A percentile compares a stretch with the other conserved stretches of the same genome.
Conservation (phyloP, 2,797 vertebrate species). For the Denticeps clupeoides region DNA sequence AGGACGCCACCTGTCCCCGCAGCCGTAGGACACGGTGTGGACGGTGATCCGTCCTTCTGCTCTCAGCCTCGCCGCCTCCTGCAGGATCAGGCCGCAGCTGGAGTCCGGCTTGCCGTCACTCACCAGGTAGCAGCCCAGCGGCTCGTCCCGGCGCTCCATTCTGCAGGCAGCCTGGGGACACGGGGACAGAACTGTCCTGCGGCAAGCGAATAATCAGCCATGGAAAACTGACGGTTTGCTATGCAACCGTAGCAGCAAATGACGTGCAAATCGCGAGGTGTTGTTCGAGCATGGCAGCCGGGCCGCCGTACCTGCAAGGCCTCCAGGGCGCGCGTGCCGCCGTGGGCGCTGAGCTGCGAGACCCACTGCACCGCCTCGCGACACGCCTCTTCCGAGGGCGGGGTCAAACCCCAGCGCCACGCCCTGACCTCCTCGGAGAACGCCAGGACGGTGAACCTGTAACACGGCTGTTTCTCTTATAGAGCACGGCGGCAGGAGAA, state of each 20-base stretch:
- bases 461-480: not conserved
- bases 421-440: constrained; percentile 52
- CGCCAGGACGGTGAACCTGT: constrained; percentile 65
- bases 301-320: constrained; percentile 57
- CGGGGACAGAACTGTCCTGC: not conserved
- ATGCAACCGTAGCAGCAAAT: too few species aligned
- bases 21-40: constrained; percentile 59
- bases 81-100: constrained; percentile 57
- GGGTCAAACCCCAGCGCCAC: constrained; percentile 54
- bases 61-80: constrained; percentile 41
- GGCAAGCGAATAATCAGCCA: too few species aligned
- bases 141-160: constrained; percentile 40
- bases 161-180: constrained; percentile 50
- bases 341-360: constrained; percentile 45
- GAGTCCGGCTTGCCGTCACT: constrained; percentile 66
- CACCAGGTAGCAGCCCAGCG: constrained; percentile 62
- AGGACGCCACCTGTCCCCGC: constrained; percentile 58
- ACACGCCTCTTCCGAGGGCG: constrained; percentile 52
- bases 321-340: constrained; percentile 54
- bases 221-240: too few species aligned
- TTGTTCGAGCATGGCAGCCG: too few species aligned
- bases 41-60: constrained; percentile 43
- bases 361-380: constrained; percentile 60
- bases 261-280: too few species aligned
- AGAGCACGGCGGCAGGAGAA: not conserved